Evolutionary conservation across 2,113 vertebrate species (phyloP).

Genomic region (Nibea coibor): DNA sequence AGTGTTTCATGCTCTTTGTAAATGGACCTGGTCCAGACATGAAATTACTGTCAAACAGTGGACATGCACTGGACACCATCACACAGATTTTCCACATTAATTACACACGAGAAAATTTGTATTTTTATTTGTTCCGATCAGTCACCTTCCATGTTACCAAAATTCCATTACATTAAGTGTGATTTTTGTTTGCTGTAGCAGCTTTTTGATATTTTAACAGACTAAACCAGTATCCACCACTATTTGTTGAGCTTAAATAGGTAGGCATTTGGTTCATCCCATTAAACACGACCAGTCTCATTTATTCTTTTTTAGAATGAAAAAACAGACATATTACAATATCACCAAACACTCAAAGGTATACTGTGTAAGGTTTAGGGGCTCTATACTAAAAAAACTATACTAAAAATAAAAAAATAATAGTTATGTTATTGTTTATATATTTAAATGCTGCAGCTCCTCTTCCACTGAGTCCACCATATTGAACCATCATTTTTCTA

Average conservation of each 20-base stretch:
- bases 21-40: slow-evolving; percentile 47
- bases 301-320: not conserved
- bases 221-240: not conserved
- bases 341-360: too few relatives aligned
- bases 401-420: too few relatives aligned
- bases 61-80: slow-evolving; percentile 37
- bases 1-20: slow-evolving; percentile 27
- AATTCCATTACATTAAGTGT: slow-evolving; percentile 42
- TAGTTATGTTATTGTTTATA: too few relatives aligned
- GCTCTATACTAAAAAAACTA: too few relatives aligned
- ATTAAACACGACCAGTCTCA: not conserved
- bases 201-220: not conserved
- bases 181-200: slow-evolving; percentile 5
- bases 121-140: slow-evolving; percentile 47
- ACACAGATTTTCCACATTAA: slow-evolving; percentile 43
- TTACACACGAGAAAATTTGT: slow-evolving; percentile 55
- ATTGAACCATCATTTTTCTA: too few relatives aligned
- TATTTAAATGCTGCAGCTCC: too few relatives aligned
- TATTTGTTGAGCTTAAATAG: not conserved
- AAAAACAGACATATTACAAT: too few relatives aligned
- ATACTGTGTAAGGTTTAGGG: too few relatives aligned
- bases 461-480: too few relatives aligned
- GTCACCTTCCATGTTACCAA: slow-evolving; percentile 26
- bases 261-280: not conserved
- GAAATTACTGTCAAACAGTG: slow-evolving; percentile 48